Percentiles rank a stretch among this genome's conserved stretches.
Evolutionary conservation across 2,888 invertebrate genomes (phyloP).

Genomic region (Tenthredo mesomela): DNA sequence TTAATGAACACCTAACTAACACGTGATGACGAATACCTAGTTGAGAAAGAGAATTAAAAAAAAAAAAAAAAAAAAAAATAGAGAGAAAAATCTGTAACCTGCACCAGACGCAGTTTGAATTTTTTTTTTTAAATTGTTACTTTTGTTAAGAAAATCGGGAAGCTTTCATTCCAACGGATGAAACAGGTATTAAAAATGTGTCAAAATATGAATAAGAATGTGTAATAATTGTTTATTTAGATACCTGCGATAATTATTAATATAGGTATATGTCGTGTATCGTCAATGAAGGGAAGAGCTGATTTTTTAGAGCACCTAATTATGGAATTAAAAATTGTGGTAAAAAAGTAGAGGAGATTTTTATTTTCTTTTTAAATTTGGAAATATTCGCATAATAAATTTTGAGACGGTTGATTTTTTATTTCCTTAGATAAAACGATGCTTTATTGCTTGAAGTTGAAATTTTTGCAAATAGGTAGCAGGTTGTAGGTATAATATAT

Average conservation of each 20-base stretch:
- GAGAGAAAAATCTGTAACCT: too few relatives aligned
- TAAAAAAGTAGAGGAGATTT: background rate
- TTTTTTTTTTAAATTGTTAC: background rate
- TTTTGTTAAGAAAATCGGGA: background rate
- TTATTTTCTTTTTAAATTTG: background rate
- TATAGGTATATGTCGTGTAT: background rate
- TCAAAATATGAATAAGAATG: slow-evolving; percentile 29
- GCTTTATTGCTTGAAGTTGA: background rate
- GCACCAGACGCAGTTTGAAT: background rate
- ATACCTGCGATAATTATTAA: background rate
- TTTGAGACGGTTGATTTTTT: background rate
- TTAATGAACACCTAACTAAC: too few relatives aligned
- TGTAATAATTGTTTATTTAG: background rate
- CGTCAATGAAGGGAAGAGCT: background rate
- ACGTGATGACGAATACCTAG: too few relatives aligned
- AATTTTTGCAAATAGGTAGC: background rate
- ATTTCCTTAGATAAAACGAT: background rate
- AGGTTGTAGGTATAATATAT: background rate
- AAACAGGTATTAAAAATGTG: background rate
- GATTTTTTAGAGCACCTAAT: background rate
- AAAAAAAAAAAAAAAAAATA: too few relatives aligned
- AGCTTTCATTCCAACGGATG: slow-evolving; percentile 9
- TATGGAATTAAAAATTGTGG: background rate
- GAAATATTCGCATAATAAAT: background rate
- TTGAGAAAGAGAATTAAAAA: too few relatives aligned